Percentiles rank a stretch among this genome's conserved stretches.
Evolutionary conservation across 1,140 invertebrate genomes (phyloP).

Genomic region (Dinoponera quadriceps): DNA sequence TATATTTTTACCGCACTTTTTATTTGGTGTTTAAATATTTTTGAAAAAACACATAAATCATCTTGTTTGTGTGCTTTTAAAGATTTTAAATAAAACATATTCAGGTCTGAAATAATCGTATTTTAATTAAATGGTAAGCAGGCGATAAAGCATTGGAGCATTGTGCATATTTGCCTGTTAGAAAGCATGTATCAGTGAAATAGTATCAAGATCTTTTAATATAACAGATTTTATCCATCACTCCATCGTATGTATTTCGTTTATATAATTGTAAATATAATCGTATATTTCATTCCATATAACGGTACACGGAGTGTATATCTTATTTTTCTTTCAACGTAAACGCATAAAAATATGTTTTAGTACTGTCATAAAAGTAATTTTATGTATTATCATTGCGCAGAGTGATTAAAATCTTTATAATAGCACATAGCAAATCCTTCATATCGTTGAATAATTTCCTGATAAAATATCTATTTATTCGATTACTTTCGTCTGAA

Average conservation of each 20-base stretch:
- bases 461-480: slow-evolving; percentile 30
- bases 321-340: slow-evolving; percentile 18
- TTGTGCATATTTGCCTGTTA: background rate
- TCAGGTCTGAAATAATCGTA: slow-evolving; percentile 23
- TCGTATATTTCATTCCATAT: slow-evolving; percentile 25
- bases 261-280: slow-evolving; percentile 15
- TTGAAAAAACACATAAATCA: background rate
- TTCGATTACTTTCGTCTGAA: slow-evolving; percentile 31
- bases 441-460: background rate
- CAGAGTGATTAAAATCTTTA: background rate
- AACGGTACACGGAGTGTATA: slow-evolving; percentile 7
- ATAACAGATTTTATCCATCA: too few species aligned
- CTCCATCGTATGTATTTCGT: too few species aligned
- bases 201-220: too few species aligned
- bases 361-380: background rate
- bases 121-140: slow-evolving; percentile 2
- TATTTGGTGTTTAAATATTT: background rate
- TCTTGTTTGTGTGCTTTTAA: background rate
- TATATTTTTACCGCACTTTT: background rate
- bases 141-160: background rate
- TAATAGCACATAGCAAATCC: slow-evolving; percentile 3
- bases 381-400: slow-evolving; percentile 20
- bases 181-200: background rate
- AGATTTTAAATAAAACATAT: background rate
- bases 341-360: background rate